Conservation (phyloP, 1,140 invertebrate species). For the Drosophila subobscura region DNA sequence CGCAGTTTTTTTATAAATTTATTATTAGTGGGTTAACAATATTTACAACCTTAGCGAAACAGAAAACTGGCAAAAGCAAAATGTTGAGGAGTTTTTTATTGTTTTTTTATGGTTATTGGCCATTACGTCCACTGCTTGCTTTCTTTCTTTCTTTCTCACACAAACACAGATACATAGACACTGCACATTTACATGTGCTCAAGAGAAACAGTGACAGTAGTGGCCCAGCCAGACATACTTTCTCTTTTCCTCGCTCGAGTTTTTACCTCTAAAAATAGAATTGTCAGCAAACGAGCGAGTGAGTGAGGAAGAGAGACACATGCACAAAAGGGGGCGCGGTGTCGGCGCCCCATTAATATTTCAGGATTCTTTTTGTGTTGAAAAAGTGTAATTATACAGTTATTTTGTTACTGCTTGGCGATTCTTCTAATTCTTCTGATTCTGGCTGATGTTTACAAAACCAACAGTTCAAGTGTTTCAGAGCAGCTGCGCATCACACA, state of each 20-base stretch:
- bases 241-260: constrained; percentile 49
- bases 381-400: constrained; percentile 31
- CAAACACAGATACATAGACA: constrained; percentile 3
- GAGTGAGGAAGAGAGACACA: not conserved
- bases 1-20: no score
- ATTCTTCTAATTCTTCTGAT: constrained; percentile 49
- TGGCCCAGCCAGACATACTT: constrained; percentile 43
- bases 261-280: constrained; percentile 50
- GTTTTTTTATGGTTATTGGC: constrained; percentile 24
- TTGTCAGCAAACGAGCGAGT: constrained; percentile 23
- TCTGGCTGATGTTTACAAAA: constrained; percentile 58
- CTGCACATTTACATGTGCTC: constrained; percentile 49
- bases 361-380: constrained; percentile 11
- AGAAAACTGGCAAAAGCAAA: constrained; percentile 10
- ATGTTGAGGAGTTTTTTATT: constrained; percentile 21
- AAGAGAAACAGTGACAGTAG: constrained; percentile 5
- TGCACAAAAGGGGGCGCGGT: no score
- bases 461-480: constrained; percentile 52
- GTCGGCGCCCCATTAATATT: constrained; percentile 27
- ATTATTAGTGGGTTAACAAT: constrained; percentile 4
- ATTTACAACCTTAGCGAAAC: constrained; percentile 7
- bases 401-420: constrained; percentile 56
- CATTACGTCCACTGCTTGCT: not conserved
- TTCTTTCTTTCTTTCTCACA: constrained; percentile 38
- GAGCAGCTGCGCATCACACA: constrained; percentile 69